Evolutionary conservation across 2,888 invertebrate species (phyloP), one percentile per base, ranked within the genome.

Genomic region (Mythimna lalbum): DNA sequence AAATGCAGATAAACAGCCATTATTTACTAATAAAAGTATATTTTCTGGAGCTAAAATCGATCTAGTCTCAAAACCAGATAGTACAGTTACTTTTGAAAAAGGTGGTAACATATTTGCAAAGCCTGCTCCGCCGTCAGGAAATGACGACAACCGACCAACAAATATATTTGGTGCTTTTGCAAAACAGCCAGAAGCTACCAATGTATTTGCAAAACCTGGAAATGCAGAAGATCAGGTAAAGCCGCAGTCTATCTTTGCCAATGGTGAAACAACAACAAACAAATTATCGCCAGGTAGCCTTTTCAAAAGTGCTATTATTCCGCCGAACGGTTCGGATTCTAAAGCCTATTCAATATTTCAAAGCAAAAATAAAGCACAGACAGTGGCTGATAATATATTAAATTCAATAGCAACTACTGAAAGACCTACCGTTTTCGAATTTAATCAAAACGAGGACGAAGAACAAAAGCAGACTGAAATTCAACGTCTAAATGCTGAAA

Each of bases 331-430:
- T 14, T 55, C 88, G 7, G 90, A 91, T 49, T 65, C 78, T n/a
- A 91, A 91, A 76, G 68, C 71, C 63, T 93, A 91, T 82, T 90
- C 91, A 43, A 93, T 94, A 87, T 95, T 94, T 79, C 91, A 91
- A 84, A 92, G 85, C 68, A 95, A 95, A 89, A 95, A 93, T 82
- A 94, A 93, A 85, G 89, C 88, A 43, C 89, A 90, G 62, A 88
- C 93, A 36, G 92, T 92, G 21, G 92, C 93, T 69, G 92, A 93
- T 78, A 93, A 89, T 82, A 93, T 95, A 86, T 89, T 93, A 74
- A 90, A 89, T 80, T 93, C 94, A 23, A 85, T 90, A 21, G 88
- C 85, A 78, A 71, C 77, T 17, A 68, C 82, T 6, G 86, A 87
- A 67, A 84, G 80, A 53, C 78, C 83, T 62, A 86, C 88, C 47